These are phyloP conservation scores for Bombus sibiricus DNA, from an alignment of 1,140 invertebrate species.

Conservation along the genomic window DNA sequence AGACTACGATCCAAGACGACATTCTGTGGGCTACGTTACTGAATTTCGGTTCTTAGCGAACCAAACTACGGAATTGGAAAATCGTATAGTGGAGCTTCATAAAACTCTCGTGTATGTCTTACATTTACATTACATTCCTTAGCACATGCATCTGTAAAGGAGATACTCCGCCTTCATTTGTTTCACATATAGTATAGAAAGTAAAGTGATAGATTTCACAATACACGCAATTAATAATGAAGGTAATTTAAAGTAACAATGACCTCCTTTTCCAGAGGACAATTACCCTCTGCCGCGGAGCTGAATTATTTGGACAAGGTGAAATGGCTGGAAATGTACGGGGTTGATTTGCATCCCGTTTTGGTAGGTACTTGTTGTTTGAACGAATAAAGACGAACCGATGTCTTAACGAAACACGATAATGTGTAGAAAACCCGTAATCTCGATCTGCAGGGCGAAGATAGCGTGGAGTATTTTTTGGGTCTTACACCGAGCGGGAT, in stretches of 20 bases:
- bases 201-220: background rate
- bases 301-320: constrained; percentile 91
- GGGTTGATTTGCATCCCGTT: constrained; percentile 91
- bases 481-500: constrained; percentile 98
- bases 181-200: no score
- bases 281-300: constrained; percentile 88
- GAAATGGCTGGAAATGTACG: constrained; percentile 93
- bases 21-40: constrained; percentile 96
- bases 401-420: background rate
- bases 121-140: background rate
- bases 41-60: constrained; percentile 98
- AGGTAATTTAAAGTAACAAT: background rate
- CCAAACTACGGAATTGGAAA: constrained; percentile 95
- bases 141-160: no score
- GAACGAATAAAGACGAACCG: background rate
- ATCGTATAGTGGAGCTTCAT: constrained; percentile 94
- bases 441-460: constrained; percentile 91
- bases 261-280: constrained; percentile 83
- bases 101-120: constrained; percentile 90
- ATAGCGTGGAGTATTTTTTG: constrained; percentile 98
- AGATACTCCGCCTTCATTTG: no score
- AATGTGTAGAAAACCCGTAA: constrained; percentile 26
- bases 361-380: constrained; percentile 83
- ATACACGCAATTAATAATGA: background rate
- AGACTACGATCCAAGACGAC: constrained; percentile 95